Evolutionary conservation across 1,140 invertebrate species (phyloP).

Genomic region (Heliconius melpomene): DNA sequence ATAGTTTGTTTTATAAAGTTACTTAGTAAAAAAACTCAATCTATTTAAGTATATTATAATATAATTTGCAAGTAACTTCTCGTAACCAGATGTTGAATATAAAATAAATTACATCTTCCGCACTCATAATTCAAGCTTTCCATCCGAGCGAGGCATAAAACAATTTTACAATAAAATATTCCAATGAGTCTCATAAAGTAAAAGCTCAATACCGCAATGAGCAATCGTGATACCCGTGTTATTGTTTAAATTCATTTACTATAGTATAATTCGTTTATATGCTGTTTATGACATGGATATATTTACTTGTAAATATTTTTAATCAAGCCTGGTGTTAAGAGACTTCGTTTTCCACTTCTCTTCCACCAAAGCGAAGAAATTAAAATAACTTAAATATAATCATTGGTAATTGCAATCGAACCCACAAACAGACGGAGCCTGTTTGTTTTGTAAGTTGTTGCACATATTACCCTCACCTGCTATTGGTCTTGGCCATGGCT

Average conservation of each 20-base stretch:
- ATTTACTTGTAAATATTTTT: too few relatives aligned
- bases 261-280: too few relatives aligned
- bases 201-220: not conserved
- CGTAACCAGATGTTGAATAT: not conserved
- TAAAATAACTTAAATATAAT: too few relatives aligned
- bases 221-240: not conserved
- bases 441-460: too few relatives aligned
- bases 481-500: too few relatives aligned
- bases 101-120: conserved; percentile 2
- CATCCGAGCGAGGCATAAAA: not conserved
- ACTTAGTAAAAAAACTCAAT: not conserved
- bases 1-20: not conserved
- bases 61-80: not conserved
- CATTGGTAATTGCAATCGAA: too few relatives aligned
- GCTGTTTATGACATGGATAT: too few relatives aligned
- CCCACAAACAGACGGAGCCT: too few relatives aligned
- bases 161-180: not conserved
- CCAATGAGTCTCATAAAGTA: not conserved
- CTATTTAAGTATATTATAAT: not conserved
- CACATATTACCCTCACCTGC: too few relatives aligned
- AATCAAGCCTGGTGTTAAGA: too few relatives aligned
- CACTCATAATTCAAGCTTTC: conserved; percentile 4
- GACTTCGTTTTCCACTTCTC: too few relatives aligned
- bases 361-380: too few relatives aligned
- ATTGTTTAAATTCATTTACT: not conserved